phyloP scores from a whole-genome alignment of 2,888 invertebrate species.

The Drosophila monieri region DNA sequence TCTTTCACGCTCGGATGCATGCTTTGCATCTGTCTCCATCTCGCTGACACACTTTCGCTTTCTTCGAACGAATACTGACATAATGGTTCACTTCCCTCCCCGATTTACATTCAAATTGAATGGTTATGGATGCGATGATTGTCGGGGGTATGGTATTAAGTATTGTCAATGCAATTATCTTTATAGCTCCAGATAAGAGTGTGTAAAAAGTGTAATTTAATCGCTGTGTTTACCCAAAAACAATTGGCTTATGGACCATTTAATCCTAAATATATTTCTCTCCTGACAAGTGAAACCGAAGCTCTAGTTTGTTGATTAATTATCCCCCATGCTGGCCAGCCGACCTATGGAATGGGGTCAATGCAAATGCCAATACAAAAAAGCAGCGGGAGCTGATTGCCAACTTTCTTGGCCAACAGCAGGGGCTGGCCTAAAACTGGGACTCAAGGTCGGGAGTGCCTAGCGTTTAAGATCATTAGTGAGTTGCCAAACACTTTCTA shows the following conservation, averaged over 20 bases:
- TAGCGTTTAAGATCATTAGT: conserved; percentile 13
- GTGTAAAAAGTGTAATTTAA: neutral
- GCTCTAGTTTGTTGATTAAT: conserved; percentile 68
- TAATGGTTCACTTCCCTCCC: conserved; percentile 57
- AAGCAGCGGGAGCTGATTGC: conserved; percentile 32
- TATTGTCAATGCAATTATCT: neutral
- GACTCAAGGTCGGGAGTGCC: conserved; percentile 21
- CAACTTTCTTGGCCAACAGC: conserved; percentile 18
- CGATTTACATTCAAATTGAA: conserved; percentile 69
- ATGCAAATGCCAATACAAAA: conserved; percentile 36
- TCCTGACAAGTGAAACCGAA: conserved; percentile 52
- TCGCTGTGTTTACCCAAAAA: neutral
- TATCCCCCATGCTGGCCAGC: conserved; percentile 39
- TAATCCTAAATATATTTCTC: conserved; percentile 32
- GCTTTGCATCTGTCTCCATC: conserved; percentile 16
- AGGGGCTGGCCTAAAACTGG: conserved; percentile 1
- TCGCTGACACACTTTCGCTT: conserved; percentile 75
- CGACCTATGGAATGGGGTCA: conserved; percentile 46
- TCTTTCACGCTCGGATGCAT: conserved; percentile 44
- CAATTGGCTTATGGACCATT: too few relatives aligned
- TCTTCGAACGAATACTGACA: conserved; percentile 69
- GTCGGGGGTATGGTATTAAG: neutral
- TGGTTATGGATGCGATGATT: conserved; percentile 67
- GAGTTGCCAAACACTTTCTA: conserved; percentile 11
- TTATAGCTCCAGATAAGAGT: neutral